Base-by-base conservation (phyloP, 2,888 invertebrate genomes). In the Perizoma affinitatum region DNA sequence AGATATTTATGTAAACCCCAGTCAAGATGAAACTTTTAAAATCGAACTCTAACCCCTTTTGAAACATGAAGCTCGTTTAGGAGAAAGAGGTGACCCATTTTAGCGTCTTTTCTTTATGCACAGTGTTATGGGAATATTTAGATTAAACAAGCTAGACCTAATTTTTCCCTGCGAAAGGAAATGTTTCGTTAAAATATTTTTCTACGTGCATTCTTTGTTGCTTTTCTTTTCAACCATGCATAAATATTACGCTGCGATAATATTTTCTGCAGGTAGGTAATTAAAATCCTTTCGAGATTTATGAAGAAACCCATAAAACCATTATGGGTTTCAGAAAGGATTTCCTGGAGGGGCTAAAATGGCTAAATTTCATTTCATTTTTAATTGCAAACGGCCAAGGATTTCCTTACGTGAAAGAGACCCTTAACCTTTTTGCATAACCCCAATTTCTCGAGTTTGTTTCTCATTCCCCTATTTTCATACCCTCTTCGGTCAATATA, bases 401-500 rank as follows among this genome's bases (percentile, higher is more conserved):
- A 58, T 65, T 66, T 53, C 58, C 54, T 55, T 58, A 54, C 61
- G 62, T 59, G 54, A 72, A 73, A 67, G 59, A 65, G 58, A 62
- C 69, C 55, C 58, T 71, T 68, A 73, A 69, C 69, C 68, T 68
- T 66, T 70, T 68, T 70, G 69, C 64, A 59, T 58, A 61, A 55
- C 56, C 66, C 62, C 58, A 60, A 75, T 73, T 72, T 70, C 68
- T 69, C 58, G 58, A 72, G 68, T 73, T 71, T 74, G 70, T 72
- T 71, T 69, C 69, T 72, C 71, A 70, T 73, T 67, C 63, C 61
- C 55, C 65, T 72, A 74, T 73, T 76, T 74, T 63, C 66, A 72
- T 70, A 61, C 67, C 66, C 63, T 74, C 67, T 65, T 74, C 68
- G 63, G 69, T 68, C 70, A 76, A 68, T 76, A 73, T 75, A 75